Percentiles rank a stretch among this genome's conserved stretches.
Conservation (phyloP, 2,797 vertebrate genomes). For the Anniella stebbinsi region DNA sequence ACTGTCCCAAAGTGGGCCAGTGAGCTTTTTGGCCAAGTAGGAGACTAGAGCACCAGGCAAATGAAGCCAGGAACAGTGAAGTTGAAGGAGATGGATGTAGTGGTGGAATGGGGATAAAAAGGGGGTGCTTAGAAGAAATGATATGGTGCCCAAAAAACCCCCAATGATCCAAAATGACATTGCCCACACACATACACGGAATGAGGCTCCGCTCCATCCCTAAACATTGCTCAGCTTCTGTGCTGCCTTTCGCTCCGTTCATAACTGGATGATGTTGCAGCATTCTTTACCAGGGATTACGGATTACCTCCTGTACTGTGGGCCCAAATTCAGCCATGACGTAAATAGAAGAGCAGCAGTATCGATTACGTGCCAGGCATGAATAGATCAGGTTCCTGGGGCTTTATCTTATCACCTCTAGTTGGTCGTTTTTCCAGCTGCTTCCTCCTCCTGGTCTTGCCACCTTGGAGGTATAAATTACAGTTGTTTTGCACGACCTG, state of each 20-base stretch:
- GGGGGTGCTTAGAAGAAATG: not conserved
- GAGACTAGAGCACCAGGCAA: no score
- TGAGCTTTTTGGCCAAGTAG: no score
- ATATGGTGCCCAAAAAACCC: no score
- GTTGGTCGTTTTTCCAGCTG: not conserved
- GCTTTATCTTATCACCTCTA: not conserved
- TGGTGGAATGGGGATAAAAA: no score
- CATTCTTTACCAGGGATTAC: not conserved
- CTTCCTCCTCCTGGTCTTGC: conserved; percentile 7
- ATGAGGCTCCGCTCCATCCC: not conserved
- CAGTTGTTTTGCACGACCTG: not conserved
- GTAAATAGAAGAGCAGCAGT: not conserved
- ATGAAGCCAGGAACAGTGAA: not conserved
- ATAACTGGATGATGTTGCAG: not conserved
- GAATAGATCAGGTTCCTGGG: not conserved
- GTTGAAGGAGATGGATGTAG: not conserved
- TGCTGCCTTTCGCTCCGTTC: not conserved
- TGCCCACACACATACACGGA: fast-evolving
- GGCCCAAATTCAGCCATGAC: not conserved
- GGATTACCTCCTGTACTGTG: not conserved
- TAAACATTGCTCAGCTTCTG: not conserved
- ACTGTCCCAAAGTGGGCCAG: no score
- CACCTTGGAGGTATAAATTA: not conserved
- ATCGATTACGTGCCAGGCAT: fast-evolving
- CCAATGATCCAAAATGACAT: not conserved